Percentiles rank a stretch among this genome's conserved stretches.
Evolutionary conservation across 2,797 vertebrate species (phyloP).

Genomic region (Decapterus maruadsi): DNA sequence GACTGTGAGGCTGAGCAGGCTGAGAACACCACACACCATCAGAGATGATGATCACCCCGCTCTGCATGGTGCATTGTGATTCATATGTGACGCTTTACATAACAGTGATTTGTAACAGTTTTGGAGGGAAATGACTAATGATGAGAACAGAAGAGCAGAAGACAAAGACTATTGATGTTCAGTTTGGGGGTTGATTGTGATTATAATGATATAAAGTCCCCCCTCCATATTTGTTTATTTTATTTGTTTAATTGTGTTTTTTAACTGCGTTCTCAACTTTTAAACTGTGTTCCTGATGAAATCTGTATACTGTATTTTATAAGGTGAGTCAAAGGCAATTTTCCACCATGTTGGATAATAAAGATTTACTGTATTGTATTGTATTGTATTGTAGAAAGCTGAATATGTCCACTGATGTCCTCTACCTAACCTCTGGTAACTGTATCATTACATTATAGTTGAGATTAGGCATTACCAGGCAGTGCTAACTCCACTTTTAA

Average conservation of each 20-base stretch:
- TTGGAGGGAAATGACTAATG: neutral
- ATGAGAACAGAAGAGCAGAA: neutral
- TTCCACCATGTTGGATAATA: too few relatives aligned
- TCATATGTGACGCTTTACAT: neutral
- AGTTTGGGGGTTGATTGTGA: neutral
- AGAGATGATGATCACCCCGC: neutral
- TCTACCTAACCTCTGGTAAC: neutral
- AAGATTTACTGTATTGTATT: too few relatives aligned
- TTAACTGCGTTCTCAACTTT: too few relatives aligned
- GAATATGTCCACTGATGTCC: neutral
- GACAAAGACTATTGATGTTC: neutral
- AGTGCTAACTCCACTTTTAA: too few relatives aligned
- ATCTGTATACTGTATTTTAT: too few relatives aligned
- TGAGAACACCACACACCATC: neutral
- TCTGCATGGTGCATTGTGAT: neutral
- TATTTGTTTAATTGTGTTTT: too few relatives aligned
- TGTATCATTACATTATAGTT: neutral
- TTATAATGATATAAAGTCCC: neutral
- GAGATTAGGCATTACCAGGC: neutral
- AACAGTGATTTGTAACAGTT: neutral
- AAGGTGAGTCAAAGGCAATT: too few relatives aligned
- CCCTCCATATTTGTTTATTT: too few relatives aligned
- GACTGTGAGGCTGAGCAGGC: constrained; percentile 4
- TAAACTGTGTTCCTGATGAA: too few relatives aligned
- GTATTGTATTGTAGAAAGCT: neutral